phyloP scores from a whole-genome alignment of 2,888 invertebrate species.

The Lochmaea capreae region DNA sequence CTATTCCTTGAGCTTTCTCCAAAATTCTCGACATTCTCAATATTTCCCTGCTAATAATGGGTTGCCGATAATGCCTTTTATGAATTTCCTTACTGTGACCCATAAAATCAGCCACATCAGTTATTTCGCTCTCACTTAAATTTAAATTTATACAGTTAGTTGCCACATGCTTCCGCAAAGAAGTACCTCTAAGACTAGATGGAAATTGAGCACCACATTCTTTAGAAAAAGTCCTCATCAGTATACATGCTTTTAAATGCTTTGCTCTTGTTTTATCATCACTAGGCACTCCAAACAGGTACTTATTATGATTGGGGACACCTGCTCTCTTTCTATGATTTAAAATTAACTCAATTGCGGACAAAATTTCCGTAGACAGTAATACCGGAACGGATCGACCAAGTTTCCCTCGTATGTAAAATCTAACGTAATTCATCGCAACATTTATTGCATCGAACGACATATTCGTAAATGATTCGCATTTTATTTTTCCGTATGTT shows the following conservation, averaged over 20 bases:
- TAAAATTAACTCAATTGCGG: constrained; percentile 23
- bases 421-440: constrained; percentile 31
- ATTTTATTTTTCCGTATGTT: constrained; percentile 21
- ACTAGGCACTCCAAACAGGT: constrained; percentile 29
- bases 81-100: constrained; percentile 51
- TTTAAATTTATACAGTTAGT: constrained; percentile 47
- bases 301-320: constrained; percentile 27
- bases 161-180: constrained; percentile 49
- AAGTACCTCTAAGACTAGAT: constrained; percentile 44
- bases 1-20: constrained; percentile 35
- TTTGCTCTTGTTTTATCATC: background rate
- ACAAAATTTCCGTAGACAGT: constrained; percentile 4
- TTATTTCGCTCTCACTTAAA: constrained; percentile 48
- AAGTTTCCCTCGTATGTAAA: constrained; percentile 31
- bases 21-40: constrained; percentile 45
- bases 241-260: constrained; percentile 47
- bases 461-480: constrained; percentile 14
- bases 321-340: constrained; percentile 18
- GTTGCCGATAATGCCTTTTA: constrained; percentile 46
- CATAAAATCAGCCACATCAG: constrained; percentile 49
- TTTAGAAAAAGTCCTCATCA: constrained; percentile 44
- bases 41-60: constrained; percentile 45
- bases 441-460: background rate
- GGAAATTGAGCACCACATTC: constrained; percentile 49
- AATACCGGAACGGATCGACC: constrained; percentile 8